Evolutionary conservation across 2,888 invertebrate genomes (phyloP).

Genomic region (Oscheius myriophilus): DNA sequence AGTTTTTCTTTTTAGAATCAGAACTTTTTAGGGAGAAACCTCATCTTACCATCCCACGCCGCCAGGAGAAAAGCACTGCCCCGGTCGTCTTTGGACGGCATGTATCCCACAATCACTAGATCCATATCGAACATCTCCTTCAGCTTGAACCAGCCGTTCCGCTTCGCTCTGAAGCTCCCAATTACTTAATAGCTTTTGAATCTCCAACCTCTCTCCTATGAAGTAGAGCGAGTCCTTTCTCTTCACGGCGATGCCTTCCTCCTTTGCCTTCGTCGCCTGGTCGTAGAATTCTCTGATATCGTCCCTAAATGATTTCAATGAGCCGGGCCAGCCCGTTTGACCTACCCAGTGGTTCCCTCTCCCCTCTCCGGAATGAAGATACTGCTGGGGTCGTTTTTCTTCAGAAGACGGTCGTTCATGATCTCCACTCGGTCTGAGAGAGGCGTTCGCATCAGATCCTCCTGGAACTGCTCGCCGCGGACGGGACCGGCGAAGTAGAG

Average conservation of each 20-base stretch:
- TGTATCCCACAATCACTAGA: conserved; percentile 61
- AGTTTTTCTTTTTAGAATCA: too few species aligned
- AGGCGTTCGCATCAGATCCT: conserved; percentile 30
- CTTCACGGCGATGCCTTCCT: conserved; percentile 69
- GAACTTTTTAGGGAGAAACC: too few species aligned
- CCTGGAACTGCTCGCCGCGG: conserved; percentile 50
- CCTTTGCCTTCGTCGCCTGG: conserved; percentile 57
- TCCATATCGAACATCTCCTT: conserved; percentile 68
- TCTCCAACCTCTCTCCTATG: conserved; percentile 40
- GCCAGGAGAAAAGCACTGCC: conserved; percentile 50
- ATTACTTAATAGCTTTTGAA: not conserved
- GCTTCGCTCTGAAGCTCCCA: conserved; percentile 33
- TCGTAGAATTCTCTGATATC: conserved; percentile 62
- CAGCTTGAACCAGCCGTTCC: conserved; percentile 64
- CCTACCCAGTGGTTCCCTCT: conserved; percentile 43
- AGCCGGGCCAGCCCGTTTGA: not conserved
- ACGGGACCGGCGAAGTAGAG: conserved; percentile 60
- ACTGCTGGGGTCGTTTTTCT: conserved; percentile 39
- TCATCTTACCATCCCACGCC: conserved; percentile 41
- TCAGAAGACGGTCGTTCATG: conserved; percentile 43
- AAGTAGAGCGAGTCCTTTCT: conserved; percentile 47
- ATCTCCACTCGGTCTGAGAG: conserved; percentile 37
- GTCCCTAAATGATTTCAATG: conserved; percentile 43
- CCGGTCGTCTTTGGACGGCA: conserved; percentile 21
- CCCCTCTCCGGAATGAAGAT: conserved; percentile 47